Evolutionary conservation across 2,113 vertebrate genomes (phyloP).

Genomic region (Odobenus rosmarus): DNA sequence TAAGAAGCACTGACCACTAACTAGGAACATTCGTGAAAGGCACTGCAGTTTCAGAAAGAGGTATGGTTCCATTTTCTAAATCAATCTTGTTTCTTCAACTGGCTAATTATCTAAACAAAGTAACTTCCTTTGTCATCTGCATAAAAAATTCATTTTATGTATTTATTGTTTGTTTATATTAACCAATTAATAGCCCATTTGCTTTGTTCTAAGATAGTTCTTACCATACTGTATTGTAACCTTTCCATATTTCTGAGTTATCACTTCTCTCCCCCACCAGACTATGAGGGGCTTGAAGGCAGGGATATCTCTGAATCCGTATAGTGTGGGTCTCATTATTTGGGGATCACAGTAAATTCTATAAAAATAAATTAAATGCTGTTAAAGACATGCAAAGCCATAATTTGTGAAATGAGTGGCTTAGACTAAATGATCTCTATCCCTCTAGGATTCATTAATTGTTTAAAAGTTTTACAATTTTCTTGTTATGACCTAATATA

Average conservation of each 20-base stretch:
- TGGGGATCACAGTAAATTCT: not conserved
- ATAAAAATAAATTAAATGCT: constrained; percentile 49
- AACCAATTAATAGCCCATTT: constrained; percentile 27
- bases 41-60: constrained; percentile 43
- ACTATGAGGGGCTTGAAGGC: not conserved
- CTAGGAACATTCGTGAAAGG: constrained; percentile 25
- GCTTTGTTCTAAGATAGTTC: not conserved
- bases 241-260: not conserved
- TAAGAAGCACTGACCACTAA: constrained; percentile 43
- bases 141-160: constrained; percentile 22
- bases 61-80: constrained; percentile 62
- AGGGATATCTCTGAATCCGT: not conserved
- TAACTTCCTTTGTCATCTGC: constrained; percentile 10
- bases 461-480: not conserved
- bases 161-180: constrained; percentile 38
- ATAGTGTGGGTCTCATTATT: not conserved
- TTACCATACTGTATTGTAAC: not conserved
- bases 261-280: not conserved
- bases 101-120: constrained; percentile 51
- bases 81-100: not conserved
- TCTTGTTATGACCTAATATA: constrained; percentile 20
- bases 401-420: not conserved
- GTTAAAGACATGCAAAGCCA: constrained; percentile 15
- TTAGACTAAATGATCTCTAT: constrained; percentile 1
- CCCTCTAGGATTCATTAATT: not conserved